Percentiles rank a stretch among this genome's conserved stretches.
Conservation (phyloP, 1,140 invertebrate species). For the Brachionus rotundiformis region DNA sequence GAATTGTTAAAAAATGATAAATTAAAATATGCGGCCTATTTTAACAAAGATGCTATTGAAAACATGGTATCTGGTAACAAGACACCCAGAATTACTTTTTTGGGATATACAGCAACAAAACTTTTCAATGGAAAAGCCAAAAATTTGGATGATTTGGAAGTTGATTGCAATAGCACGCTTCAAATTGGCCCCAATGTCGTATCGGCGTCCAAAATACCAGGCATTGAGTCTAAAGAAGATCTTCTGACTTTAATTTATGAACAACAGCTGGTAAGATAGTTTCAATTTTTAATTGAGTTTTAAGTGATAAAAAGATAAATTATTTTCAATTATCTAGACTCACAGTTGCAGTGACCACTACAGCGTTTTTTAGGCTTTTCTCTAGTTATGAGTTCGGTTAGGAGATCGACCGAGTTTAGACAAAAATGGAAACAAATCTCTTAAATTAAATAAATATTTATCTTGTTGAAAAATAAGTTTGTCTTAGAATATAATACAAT, state of each 20-base stretch:
- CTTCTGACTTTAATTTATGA: background rate
- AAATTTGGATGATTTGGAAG: background rate
- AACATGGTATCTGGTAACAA: background rate
- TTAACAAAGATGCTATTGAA: background rate
- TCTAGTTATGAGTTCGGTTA: too few species aligned
- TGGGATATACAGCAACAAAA: background rate
- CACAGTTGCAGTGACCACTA: too few species aligned
- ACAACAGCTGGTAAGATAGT: background rate
- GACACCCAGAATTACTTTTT: slow-evolving; percentile 11
- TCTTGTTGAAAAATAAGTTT: too few species aligned
- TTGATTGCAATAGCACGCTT: background rate
- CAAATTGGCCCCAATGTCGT: background rate
- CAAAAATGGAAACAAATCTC: too few species aligned
- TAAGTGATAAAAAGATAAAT: too few species aligned
- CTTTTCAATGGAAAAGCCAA: slow-evolving; percentile 13
- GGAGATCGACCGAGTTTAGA: too few species aligned
- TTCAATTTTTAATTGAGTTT: background rate
- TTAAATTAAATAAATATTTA: too few species aligned
- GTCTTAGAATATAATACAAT: too few species aligned
- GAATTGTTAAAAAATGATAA: background rate
- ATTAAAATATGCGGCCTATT: slow-evolving; percentile 19
- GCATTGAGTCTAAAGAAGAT: background rate
- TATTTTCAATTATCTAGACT: too few species aligned
- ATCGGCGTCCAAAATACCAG: background rate
- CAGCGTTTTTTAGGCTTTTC: too few species aligned